phyloP scores from a whole-genome alignment of 2,888 invertebrate genomes.

The Zygaena filipendulae region DNA sequence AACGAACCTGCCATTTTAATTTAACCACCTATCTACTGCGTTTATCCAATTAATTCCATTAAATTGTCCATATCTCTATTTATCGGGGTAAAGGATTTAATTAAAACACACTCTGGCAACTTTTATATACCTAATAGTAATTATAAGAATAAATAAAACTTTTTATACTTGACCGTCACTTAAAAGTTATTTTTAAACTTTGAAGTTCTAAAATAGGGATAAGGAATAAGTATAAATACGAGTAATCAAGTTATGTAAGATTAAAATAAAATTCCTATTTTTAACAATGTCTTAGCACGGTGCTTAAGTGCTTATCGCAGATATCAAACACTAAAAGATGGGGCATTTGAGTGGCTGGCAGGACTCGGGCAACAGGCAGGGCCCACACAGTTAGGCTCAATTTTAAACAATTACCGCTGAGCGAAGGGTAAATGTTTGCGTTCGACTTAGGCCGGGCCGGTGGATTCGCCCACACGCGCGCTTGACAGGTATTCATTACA shows the following conservation, averaged over 20 bases:
- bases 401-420: constrained; percentile 68
- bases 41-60: constrained; percentile 34
- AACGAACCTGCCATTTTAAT: constrained; percentile 37
- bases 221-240: no score
- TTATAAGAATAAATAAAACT: no score
- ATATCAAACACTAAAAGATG: constrained; percentile 38
- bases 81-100: constrained; percentile 27
- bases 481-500: constrained; percentile 65
- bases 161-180: no score
- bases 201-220: no score
- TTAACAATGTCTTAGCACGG: no score
- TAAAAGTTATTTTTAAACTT: no score
- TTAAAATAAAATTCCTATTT: no score
- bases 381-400: constrained; percentile 69
- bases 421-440: constrained; percentile 66
- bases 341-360: constrained; percentile 32
- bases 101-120: constrained; percentile 20
- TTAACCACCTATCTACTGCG: no score
- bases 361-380: constrained; percentile 44
- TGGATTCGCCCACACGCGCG: constrained; percentile 62
- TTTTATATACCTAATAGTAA: no score
- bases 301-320: constrained; percentile 31
- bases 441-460: constrained; percentile 52
- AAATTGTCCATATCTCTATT: constrained; percentile 32
- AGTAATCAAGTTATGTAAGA: no score